Conservation (phyloP, 2,113 vertebrate genomes). For the Phyllopteryx taeniolatus region DNA sequence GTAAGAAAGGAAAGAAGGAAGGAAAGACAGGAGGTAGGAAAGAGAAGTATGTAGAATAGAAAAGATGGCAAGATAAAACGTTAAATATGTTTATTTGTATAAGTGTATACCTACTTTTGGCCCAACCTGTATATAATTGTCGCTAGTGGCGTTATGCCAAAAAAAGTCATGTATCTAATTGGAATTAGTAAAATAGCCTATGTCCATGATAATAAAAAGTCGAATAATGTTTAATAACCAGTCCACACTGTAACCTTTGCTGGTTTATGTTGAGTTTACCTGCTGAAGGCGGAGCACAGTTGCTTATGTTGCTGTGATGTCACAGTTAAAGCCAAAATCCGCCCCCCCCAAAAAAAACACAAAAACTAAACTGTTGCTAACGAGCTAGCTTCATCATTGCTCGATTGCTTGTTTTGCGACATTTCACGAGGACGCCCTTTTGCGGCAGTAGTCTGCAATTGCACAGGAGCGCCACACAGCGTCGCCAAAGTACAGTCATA, state of each 20-base stretch:
- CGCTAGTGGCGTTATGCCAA: too few relatives aligned
- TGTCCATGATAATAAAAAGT: background rate
- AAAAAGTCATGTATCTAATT: too few relatives aligned
- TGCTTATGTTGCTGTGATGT: background rate
- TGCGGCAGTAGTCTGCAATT: slow-evolving; percentile 9
- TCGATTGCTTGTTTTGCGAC: background rate
- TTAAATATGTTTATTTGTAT: too few relatives aligned
- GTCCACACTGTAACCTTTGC: background rate
- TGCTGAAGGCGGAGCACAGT: background rate
- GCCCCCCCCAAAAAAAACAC: too few relatives aligned
- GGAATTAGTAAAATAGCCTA: too few relatives aligned
- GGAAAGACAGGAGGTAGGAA: too few relatives aligned
- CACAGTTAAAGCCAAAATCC: background rate
- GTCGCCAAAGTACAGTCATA: slow-evolving; percentile 19
- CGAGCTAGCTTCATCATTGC: background rate
- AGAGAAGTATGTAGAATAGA: too few relatives aligned
- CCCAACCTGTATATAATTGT: too few relatives aligned
- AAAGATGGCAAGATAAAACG: too few relatives aligned
- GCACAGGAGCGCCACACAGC: slow-evolving; percentile 15
- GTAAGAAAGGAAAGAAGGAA: too few relatives aligned
- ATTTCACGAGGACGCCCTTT: slow-evolving; percentile 14
- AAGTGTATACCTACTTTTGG: too few relatives aligned
- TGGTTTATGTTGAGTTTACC: background rate
- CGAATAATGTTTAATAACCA: background rate
- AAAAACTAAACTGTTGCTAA: background rate